Conservation (phyloP, 2,113 vertebrate species). For the Todiramphus saurophagus region DNA sequence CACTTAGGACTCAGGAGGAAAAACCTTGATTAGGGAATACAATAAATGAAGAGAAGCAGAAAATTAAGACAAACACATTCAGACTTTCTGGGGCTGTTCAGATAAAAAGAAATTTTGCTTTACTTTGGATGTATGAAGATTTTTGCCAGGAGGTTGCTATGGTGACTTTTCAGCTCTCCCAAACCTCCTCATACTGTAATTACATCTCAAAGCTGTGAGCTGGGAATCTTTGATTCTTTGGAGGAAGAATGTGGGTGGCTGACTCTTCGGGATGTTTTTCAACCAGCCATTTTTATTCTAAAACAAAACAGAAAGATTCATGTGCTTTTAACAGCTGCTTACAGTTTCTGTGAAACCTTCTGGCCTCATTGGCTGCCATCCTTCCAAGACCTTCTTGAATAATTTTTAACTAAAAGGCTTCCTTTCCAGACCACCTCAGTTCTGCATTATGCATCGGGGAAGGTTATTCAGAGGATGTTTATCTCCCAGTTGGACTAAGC, state of each 20-base stretch:
- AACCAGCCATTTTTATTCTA: conserved; percentile 42
- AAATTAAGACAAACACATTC: not conserved
- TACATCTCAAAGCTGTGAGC: conserved; percentile 62
- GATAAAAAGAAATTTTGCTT: conserved; percentile 42
- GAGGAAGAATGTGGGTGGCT: conserved; percentile 69
- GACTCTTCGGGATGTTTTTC: conserved; percentile 62
- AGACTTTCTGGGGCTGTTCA: conserved; percentile 13
- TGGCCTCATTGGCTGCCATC: conserved; percentile 20
- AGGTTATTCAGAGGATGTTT: conserved; percentile 62
- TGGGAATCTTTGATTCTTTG: conserved; percentile 66
- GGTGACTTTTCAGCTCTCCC: conserved; percentile 72
- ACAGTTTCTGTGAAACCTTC: conserved; percentile 57
- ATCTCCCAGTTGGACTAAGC: conserved; percentile 45
- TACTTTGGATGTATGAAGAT: conserved; percentile 28
- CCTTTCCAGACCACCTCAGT: conserved; percentile 50
- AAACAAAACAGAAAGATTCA: conserved; percentile 49
- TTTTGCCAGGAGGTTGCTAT: conserved; percentile 70
- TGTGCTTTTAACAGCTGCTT: conserved; percentile 59
- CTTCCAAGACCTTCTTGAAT: conserved; percentile 39
- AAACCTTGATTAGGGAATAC: not conserved
- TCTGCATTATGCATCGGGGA: conserved; percentile 55
- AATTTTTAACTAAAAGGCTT: conserved; percentile 56
- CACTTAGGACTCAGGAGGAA: not conserved
- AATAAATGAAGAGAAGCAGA: not conserved
- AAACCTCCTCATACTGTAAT: conserved; percentile 59